Percentiles rank a stretch among this genome's conserved stretches.
These are phyloP conservation scores for Perognathus longimembris DNA, from an alignment of 2,113 vertebrate genomes.

Conservation along the genomic window DNA sequence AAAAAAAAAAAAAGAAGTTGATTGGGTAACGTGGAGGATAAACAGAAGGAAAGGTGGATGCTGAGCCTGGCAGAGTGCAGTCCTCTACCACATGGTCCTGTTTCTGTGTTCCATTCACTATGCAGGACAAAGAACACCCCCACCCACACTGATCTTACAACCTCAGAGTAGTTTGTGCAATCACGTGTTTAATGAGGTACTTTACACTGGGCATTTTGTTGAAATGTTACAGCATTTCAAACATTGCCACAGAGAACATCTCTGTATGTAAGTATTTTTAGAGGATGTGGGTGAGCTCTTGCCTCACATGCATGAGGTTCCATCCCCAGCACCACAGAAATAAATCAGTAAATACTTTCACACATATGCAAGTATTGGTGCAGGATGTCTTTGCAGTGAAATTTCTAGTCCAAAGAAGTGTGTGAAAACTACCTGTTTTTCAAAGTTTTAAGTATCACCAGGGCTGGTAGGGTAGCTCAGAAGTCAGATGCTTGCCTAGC, in stretches of 20 bases:
- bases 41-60: no score
- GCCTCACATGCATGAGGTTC: neutral
- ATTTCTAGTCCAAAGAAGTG: conserved; percentile 13
- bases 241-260: neutral
- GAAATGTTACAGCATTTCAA: neutral
- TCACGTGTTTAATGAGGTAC: neutral
- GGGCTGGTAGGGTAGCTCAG: neutral
- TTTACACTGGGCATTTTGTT: conserved; percentile 12
- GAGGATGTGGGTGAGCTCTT: neutral
- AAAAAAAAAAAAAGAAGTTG: neutral
- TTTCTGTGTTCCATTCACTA: neutral
- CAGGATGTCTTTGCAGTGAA: neutral
- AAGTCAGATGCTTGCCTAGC: neutral
- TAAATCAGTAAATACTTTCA: neutral
- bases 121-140: no score
- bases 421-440: neutral
- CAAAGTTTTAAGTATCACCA: neutral
- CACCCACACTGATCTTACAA: neutral
- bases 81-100: neutral
- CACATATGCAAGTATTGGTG: neutral
- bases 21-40: neutral
- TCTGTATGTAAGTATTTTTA: conserved; percentile 33
- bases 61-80: neutral
- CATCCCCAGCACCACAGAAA: no score
- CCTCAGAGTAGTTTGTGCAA: neutral